A percentile compares a stretch with the other conserved stretches of the same genome.
phyloP scores from a whole-genome alignment of 2,888 invertebrate genomes.

The Lithophane semibrunnea region DNA sequence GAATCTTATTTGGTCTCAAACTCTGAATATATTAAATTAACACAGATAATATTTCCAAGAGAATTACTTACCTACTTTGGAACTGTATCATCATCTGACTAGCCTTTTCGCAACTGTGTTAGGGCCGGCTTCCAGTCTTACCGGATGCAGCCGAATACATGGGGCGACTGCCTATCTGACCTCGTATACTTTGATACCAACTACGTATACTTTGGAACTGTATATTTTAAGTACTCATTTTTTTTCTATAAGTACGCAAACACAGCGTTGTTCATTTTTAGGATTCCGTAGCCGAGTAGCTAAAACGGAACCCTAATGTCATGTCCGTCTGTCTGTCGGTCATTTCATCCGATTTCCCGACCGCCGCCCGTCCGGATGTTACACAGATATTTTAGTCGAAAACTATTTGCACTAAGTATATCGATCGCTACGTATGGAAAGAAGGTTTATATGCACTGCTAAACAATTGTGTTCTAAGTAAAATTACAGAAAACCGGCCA shows the following conservation, averaged over 20 bases:
- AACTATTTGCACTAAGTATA: too few relatives aligned
- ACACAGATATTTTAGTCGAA: too few relatives aligned
- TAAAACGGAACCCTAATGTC: not conserved
- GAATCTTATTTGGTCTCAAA: slow-evolving; percentile 22
- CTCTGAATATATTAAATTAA: slow-evolving; percentile 40
- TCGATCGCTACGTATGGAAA: too few relatives aligned
- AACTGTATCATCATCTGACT: not conserved
- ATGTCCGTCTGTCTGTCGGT: too few relatives aligned
- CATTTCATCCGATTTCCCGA: too few relatives aligned
- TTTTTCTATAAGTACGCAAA: not conserved
- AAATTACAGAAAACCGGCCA: too few relatives aligned
- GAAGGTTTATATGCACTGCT: too few relatives aligned
- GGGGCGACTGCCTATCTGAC: not conserved
- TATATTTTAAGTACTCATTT: not conserved
- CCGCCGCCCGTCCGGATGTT: too few relatives aligned
- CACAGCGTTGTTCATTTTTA: not conserved
- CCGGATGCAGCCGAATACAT: not conserved
- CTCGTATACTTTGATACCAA: too few relatives aligned
- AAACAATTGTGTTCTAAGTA: too few relatives aligned
- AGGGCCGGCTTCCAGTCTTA: not conserved
- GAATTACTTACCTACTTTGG: slow-evolving; percentile 9
- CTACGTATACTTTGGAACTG: not conserved
- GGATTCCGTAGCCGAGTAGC: not conserved
- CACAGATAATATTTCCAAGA: slow-evolving; percentile 35
- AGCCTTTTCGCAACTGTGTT: not conserved